Percentiles rank a stretch among this genome's conserved stretches.
phyloP scores from a whole-genome alignment of 2,888 invertebrate species.

The Operophtera brumata region DNA sequence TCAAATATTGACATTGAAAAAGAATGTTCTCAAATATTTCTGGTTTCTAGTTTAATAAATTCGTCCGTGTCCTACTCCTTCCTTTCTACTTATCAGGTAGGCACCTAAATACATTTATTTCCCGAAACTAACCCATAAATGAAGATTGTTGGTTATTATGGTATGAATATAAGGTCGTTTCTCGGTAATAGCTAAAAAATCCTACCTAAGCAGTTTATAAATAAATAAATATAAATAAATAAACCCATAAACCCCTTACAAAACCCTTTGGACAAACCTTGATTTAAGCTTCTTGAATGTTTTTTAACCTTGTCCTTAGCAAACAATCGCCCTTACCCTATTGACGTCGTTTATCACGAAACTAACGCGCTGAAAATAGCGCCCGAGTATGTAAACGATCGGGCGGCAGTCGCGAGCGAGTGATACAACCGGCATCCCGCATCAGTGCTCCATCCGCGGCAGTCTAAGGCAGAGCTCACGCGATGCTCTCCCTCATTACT shows the following conservation, averaged over 20 bases:
- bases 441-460: constrained; percentile 38
- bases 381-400: constrained; percentile 22
- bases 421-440: constrained; percentile 18
- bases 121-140: not conserved
- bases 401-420: constrained; percentile 9
- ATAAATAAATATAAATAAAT: too few relatives aligned
- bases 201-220: not conserved
- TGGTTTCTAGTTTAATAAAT: too few relatives aligned
- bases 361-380: constrained; percentile 36
- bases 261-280: constrained; percentile 2
- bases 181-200: not conserved
- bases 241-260: not conserved
- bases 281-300: constrained; percentile 2
- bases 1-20: too few relatives aligned
- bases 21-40: too few relatives aligned
- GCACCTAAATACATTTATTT: not conserved
- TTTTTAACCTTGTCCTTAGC: constrained; percentile 17
- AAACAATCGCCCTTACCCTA: constrained; percentile 14
- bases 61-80: too few relatives aligned
- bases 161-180: too few relatives aligned
- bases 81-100: not conserved
- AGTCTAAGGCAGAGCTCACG: constrained; percentile 38
- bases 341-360: constrained; percentile 22
- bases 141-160: not conserved
- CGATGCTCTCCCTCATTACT: constrained; percentile 51